Conservation (phyloP, 2,797 vertebrate genomes). For the Chaenodraco wilsoni region DNA sequence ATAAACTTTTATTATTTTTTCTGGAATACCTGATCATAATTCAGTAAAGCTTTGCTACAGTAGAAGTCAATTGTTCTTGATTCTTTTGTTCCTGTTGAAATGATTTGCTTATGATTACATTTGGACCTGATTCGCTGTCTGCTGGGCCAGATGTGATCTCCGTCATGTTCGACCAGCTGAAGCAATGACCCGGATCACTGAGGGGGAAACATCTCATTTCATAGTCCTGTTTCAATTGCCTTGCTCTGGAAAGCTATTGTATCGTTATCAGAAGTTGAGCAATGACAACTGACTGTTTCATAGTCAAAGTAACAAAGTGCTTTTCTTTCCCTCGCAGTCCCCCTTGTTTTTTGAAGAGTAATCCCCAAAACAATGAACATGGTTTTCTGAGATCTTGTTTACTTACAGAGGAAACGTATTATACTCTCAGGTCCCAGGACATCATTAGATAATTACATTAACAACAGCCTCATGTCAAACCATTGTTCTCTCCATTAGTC, state of each 20-base stretch:
- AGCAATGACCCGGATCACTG: neutral
- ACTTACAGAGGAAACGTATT: neutral
- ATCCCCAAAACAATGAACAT: neutral
- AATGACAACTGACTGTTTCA: neutral
- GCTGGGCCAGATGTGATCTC: slow-evolving; percentile 2
- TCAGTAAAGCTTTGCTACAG: slow-evolving; percentile 70
- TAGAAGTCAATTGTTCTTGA: slow-evolving; percentile 24
- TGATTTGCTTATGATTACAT: slow-evolving; percentile 2
- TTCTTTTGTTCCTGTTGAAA: slow-evolving; percentile 23
- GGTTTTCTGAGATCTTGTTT: neutral
- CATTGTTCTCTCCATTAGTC: no score
- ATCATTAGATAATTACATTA: no score
- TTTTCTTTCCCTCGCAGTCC: no score
- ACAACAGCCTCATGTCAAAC: no score
- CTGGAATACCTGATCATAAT: slow-evolving; percentile 54
- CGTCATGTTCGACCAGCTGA: neutral
- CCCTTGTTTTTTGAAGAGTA: neutral
- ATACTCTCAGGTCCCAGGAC: no score
- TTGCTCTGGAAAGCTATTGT: neutral
- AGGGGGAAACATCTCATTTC: neutral
- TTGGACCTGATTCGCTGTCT: slow-evolving; percentile 1
- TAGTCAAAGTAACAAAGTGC: no score
- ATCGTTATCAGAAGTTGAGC: slow-evolving; percentile 19
- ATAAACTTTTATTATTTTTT: slow-evolving; percentile 39
- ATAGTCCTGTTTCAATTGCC: neutral